These are phyloP conservation scores for Folsomia manolachei DNA, from an alignment of 2,888 invertebrate genomes.

Conservation along the genomic window DNA sequence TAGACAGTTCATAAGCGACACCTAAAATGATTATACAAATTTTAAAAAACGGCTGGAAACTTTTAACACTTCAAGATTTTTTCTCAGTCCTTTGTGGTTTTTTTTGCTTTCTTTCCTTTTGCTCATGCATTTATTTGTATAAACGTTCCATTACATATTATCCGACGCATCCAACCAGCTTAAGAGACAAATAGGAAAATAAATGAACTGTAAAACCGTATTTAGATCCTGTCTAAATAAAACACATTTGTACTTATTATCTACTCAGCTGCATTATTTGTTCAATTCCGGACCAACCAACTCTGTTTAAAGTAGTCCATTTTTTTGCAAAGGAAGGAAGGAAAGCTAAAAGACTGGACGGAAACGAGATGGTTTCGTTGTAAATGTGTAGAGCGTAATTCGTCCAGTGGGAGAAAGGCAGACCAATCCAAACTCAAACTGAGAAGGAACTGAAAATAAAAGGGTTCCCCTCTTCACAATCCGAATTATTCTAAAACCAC, in stretches of 20 bases:
- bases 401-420: slow-evolving; percentile 9
- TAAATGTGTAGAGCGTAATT: neutral
- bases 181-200: neutral
- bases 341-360: too few relatives aligned
- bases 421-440: too few relatives aligned
- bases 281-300: neutral
- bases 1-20: too few relatives aligned
- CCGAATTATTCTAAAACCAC: slow-evolving; percentile 10
- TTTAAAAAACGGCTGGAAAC: too few relatives aligned
- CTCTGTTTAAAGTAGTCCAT: neutral
- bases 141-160: too few relatives aligned
- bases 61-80: too few relatives aligned
- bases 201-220: neutral
- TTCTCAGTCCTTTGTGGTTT: too few relatives aligned
- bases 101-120: too few relatives aligned
- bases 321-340: neutral
- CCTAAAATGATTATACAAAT: too few relatives aligned
- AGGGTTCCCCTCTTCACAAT: slow-evolving; percentile 4
- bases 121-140: too few relatives aligned
- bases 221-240: neutral
- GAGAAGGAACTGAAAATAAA: neutral
- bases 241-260: neutral
- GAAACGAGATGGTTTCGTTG: neutral
- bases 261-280: neutral
- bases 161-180: too few relatives aligned